Conservation (phyloP, 2,888 invertebrate genomes). For the Allolobophora icterica region DNA sequence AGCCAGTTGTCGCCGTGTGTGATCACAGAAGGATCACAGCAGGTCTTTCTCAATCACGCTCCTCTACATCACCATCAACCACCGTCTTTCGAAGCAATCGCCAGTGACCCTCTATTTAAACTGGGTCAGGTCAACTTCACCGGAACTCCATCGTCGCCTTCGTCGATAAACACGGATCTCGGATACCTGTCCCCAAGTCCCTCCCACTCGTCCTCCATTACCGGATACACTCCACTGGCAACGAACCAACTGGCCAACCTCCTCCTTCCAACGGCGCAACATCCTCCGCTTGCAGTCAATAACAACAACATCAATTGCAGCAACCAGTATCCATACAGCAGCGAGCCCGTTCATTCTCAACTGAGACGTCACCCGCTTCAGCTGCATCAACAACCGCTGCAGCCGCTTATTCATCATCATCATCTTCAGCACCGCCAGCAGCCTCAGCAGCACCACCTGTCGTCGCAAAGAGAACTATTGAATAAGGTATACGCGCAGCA, state of each 20-base stretch:
- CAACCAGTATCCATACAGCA: slow-evolving; percentile 17
- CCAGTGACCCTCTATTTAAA: background rate
- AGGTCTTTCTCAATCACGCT: background rate
- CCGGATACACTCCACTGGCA: background rate
- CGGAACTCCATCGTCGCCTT: background rate
- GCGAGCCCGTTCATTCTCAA: background rate
- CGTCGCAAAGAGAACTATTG: background rate
- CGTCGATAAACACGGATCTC: slow-evolving; percentile 7
- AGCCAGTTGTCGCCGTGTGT: background rate
- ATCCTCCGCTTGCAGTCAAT: background rate
- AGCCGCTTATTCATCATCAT: background rate
- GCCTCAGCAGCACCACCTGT: background rate
- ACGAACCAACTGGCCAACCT: slow-evolving; percentile 1
- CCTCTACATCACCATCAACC: background rate
- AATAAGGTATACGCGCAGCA: background rate
- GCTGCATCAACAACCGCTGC: background rate
- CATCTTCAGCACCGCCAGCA: background rate
- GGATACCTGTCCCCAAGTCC: background rate
- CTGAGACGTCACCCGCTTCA: background rate
- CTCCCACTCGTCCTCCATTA: background rate
- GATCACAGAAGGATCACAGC: background rate
- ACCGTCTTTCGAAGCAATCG: background rate
- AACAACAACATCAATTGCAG: background rate
- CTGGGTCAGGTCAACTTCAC: slow-evolving; percentile 11
- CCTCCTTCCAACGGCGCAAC: background rate